A percentile compares a stretch with the other conserved stretches of the same genome.
Conservation (phyloP, 1,140 invertebrate species). For the Drosophila pseudoobscura region DNA sequence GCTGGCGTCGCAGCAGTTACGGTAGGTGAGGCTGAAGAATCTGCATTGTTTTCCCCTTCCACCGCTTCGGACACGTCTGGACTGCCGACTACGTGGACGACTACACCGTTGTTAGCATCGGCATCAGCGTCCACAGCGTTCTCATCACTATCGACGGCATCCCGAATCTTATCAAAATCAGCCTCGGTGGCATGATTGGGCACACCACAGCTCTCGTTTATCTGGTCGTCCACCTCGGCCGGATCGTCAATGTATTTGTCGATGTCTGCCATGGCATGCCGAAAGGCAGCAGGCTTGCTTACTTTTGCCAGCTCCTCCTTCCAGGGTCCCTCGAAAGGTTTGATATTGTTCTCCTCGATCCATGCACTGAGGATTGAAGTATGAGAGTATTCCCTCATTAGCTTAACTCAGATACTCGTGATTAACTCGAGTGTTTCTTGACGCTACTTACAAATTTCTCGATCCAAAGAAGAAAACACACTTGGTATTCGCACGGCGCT, state of each 20-base stretch:
- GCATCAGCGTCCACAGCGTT: conserved; percentile 47
- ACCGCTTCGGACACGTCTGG: conserved; percentile 52
- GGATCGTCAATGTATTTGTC: conserved; percentile 92
- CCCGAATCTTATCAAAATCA: conserved; percentile 89
- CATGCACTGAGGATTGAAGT: conserved; percentile 88
- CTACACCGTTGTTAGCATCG: conserved; percentile 65
- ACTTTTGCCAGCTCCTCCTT: conserved; percentile 92
- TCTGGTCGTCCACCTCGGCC: conserved; percentile 85
- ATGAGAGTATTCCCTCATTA: not conserved
- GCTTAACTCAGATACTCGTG: no score
- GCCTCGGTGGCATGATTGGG: conserved; percentile 84
- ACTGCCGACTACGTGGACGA: conserved; percentile 68
- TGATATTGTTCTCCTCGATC: conserved; percentile 94
- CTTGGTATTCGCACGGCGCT: conserved; percentile 87
- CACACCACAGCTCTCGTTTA: conserved; percentile 64
- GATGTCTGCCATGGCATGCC: conserved; percentile 93
- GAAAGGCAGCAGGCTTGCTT: conserved; percentile 91
- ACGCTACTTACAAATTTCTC: conserved; percentile 93
- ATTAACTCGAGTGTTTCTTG: not conserved
- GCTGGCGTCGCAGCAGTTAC: conserved; percentile 48
- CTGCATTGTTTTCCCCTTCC: conserved; percentile 49
- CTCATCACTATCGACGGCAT: conserved; percentile 84
- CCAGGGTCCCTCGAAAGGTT: conserved; percentile 90
- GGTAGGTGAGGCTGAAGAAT: conserved; percentile 24
- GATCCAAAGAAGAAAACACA: conserved; percentile 97